Evolutionary conservation across 2,113 vertebrate genomes (phyloP), one percentile per base, ranked within the genome.

Genomic region (Apistogramma diplotaenia): DNA sequence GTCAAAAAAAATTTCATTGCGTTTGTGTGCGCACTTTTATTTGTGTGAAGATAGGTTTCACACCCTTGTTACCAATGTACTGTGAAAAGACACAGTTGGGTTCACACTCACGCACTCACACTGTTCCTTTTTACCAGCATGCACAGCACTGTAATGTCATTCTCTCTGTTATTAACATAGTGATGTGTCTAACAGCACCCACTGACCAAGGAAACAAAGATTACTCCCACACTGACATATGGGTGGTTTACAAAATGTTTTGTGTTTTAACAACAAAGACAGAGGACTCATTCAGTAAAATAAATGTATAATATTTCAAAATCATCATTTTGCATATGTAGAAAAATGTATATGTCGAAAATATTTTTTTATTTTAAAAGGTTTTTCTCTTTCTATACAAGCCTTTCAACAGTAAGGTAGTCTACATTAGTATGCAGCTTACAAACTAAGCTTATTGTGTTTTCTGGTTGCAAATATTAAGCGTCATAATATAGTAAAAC

Each of bases 151-250:
- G 71, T 78, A 90, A 87, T 81, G 80, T 81, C 74, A 82, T 86
- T 70, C 85, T 77, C 61, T 87, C 62, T 79, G 79, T 90, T 92
- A 83, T 90, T 93, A 93, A 81, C 53, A 79, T 57, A 35, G 60
- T 79, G 76, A 61, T 82, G 75, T 60, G 43, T 85, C 71, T 46
- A 77, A 86, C 74, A 79, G 62, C 84, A 87, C 79, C 31, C 73
- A 85, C 59, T 79, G 71, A 89, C 76, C 77, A 33, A 70, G 31
- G 25, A 84, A 60, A 58, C 33, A 85, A 65, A 83, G 58, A 79
- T 59, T 43, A 74, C 72, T 73, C 80, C 77, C 67, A 71, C 80
- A 67, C 58, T 59, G 70, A 81, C 79, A 78, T 57, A 86, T 27
- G 49, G 70, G 67, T 65, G 31, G 62, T 72, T 87, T 77, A 56